Conservation (phyloP, 2,113 vertebrate genomes). For the Mesitornis unicolor region DNA sequence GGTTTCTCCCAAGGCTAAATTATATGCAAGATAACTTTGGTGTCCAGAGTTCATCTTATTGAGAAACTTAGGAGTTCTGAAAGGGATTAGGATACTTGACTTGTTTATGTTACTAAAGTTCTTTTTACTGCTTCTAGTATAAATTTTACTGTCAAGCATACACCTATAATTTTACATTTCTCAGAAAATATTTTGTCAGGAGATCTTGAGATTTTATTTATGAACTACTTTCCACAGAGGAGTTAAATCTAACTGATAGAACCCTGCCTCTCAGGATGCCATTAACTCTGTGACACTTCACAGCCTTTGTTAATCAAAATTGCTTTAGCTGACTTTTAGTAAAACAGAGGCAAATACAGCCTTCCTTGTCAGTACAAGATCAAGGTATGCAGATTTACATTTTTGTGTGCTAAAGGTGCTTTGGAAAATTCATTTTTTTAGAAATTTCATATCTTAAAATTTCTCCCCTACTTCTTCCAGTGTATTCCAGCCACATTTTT, state of each 20-base stretch:
- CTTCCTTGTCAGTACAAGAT: constrained; percentile 3
- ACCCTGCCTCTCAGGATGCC: constrained; percentile 41
- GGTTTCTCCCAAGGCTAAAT: neutral
- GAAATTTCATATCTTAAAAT: neutral
- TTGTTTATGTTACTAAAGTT: constrained; percentile 69
- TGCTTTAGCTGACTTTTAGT: constrained; percentile 18
- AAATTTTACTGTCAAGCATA: constrained; percentile 61
- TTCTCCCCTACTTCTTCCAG: neutral
- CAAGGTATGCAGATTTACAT: neutral
- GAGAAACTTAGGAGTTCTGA: constrained; percentile 34
- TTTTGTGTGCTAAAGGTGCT: neutral
- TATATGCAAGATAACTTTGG: constrained; percentile 32
- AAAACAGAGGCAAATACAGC: constrained; percentile 6
- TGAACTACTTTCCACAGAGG: constrained; percentile 56
- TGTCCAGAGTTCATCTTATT: constrained; percentile 11
- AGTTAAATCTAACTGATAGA: constrained; percentile 60
- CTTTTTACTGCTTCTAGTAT: constrained; percentile 53
- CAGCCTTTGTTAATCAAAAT: constrained; percentile 67
- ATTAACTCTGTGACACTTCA: constrained; percentile 50
- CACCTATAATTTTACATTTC: constrained; percentile 66
- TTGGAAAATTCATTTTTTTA: neutral
- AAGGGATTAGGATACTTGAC: constrained; percentile 53
- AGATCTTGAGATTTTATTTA: constrained; percentile 60
- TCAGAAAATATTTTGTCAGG: constrained; percentile 69
- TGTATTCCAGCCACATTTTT: neutral